Evolutionary conservation across 2,888 invertebrate genomes (phyloP), one percentile per base, ranked within the genome.

Genomic region (Standfussiana lucernea): DNA sequence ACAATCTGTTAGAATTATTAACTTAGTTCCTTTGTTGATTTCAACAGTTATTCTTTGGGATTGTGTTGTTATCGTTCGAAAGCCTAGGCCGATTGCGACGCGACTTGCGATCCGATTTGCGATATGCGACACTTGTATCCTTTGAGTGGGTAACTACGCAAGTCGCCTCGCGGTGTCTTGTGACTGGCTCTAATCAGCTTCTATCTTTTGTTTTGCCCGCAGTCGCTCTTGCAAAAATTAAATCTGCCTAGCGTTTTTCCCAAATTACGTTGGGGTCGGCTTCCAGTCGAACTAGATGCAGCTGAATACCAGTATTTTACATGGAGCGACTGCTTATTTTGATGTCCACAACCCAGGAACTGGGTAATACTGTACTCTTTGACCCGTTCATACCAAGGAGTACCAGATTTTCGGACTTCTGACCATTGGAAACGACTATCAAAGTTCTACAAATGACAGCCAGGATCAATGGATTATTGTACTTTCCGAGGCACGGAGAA

Each of bases 1-100:
- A 64, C 45, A 73, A 42, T 68, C 66, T 73, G 61, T 76, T 74
- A 21, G 83, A 83, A 72, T 83, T 83, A 83, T 76, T 73, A 76
- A 73, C 50, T 79, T 53, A 15, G 61, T 37, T 28, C 21, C 37
- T 53, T 82, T 72, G 69, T 82, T 15, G 35, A 64, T 45, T 62
- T 42, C 7, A 56, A 50, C 66, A 37, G 71, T 81, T 72, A 77
- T 77, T 76, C 62, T 80, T 77, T 11, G 50, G 13, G 7, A 32
- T 59, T 67, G 59, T 65, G 35, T 53, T 42, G 50, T 64, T 53
- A 37, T 15, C n/a, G 24, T 59, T 37, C 2, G 5, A 35, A 35
- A 5, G 61, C 10, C 21, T 35, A 10, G 21, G 61, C 21, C 10
- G 10, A 32, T 61, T 61, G 61, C 61, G 61, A 61, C 10, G 18